These are phyloP conservation scores for Pyrgilauda ruficollis DNA, from an alignment of 2,113 vertebrate genomes.

Conservation along the genomic window DNA sequence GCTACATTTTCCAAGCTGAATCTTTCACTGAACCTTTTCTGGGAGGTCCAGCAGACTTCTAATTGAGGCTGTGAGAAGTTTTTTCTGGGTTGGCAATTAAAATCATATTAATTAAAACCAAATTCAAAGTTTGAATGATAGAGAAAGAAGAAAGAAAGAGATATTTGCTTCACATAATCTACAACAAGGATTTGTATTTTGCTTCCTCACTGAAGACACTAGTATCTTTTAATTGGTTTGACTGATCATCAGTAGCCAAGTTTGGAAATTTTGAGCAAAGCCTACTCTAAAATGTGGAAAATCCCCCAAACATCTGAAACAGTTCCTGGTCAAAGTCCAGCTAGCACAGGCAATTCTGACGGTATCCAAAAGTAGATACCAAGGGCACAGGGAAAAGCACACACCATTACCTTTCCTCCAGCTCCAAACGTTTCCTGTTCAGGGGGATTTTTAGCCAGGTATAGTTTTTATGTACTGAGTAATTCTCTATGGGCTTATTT, in stretches of 20 bases:
- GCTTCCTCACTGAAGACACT: not conserved
- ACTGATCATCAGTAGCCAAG: not conserved
- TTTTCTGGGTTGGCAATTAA: not conserved
- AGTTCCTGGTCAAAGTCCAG: not conserved
- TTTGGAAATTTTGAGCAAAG: not conserved
- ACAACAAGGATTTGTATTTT: not conserved
- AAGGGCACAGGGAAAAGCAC: not conserved
- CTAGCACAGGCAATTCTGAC: not conserved
- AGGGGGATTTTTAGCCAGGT: not conserved
- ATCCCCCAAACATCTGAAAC: not conserved
- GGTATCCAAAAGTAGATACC: not conserved
- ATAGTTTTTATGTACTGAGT: not conserved
- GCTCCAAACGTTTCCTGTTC: not conserved
- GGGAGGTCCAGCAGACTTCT: not conserved
- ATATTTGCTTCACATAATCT: not conserved
- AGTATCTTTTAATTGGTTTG: not conserved
- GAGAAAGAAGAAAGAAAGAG: not conserved
- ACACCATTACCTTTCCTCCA: not conserved
- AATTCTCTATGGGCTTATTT: not conserved
- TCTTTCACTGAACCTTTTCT: not conserved
- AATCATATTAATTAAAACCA: not conserved
- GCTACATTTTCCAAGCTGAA: not conserved
- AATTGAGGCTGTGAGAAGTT: not conserved
- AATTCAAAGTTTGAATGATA: not conserved
- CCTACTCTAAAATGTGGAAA: not conserved